These are phyloP conservation scores for Ctena decussata DNA, from an alignment of 2,888 invertebrate genomes.

Conservation along the genomic window DNA sequence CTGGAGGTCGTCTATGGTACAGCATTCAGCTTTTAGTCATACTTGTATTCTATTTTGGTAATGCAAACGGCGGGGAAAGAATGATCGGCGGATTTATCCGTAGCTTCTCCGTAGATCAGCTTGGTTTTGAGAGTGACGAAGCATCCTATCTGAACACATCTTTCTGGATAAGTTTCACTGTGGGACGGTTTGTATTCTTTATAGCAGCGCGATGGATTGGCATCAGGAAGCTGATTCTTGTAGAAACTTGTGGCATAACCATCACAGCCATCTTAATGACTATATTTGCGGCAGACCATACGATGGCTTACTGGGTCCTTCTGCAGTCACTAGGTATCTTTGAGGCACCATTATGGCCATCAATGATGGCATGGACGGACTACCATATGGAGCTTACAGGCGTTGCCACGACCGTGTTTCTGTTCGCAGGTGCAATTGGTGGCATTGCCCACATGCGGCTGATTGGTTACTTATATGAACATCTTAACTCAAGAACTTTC, in stretches of 20 bases:
- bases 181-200: constrained; percentile 67
- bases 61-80: constrained; percentile 72
- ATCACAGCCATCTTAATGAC: constrained; percentile 59
- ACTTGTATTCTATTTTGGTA: constrained; percentile 69
- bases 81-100: constrained; percentile 74
- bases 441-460: constrained; percentile 71
- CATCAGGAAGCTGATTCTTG: constrained; percentile 61
- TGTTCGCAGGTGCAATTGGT: constrained; percentile 70
- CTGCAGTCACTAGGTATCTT: constrained; percentile 68
- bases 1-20: constrained; percentile 63
- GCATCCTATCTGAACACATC: constrained; percentile 71
- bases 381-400: constrained; percentile 73
- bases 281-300: constrained; percentile 62
- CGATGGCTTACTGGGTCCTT: constrained; percentile 68
- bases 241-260: constrained; percentile 55
- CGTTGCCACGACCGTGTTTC: constrained; percentile 65
- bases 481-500: constrained; percentile 66
- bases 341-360: constrained; percentile 71
- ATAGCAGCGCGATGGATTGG: constrained; percentile 67
- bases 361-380: constrained; percentile 74
- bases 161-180: constrained; percentile 76
- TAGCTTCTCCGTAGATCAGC: constrained; percentile 72
- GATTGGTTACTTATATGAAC: constrained; percentile 72
- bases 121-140: constrained; percentile 62
- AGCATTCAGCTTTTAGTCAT: constrained; percentile 65